A percentile compares a stretch with the other conserved stretches of the same genome.
phyloP scores from a whole-genome alignment of 64 coral and sea anemone genomes.

The Pocillopora verrucosa region DNA sequence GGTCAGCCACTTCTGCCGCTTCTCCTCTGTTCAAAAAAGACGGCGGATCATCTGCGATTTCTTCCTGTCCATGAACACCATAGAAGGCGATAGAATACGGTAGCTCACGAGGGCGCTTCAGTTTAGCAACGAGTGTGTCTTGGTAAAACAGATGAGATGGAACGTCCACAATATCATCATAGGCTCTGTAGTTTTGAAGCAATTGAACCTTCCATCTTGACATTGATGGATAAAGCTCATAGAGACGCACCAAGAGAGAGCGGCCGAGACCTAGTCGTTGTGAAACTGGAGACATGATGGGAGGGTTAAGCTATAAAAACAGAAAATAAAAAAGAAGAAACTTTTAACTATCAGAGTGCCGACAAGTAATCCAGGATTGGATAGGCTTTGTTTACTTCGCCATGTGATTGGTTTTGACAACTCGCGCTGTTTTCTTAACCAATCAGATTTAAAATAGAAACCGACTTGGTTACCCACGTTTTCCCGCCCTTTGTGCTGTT shows the following conservation, averaged over 20 bases:
- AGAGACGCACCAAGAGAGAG: conserved; percentile 74
- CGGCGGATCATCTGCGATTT: conserved; percentile 66
- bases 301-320: conserved; percentile 67
- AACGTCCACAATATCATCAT: conserved; percentile 89
- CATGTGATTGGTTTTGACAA: too few species aligned
- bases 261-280: conserved; percentile 66
- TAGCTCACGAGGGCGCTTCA: conserved; percentile 49
- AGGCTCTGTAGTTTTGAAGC: conserved; percentile 85
- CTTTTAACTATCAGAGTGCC: too few species aligned
- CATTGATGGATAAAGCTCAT: conserved; percentile 50
- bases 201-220: conserved; percentile 69
- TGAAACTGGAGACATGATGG: conserved; percentile 56
- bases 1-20: conserved; percentile 69
- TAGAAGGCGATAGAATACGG: conserved; percentile 75
- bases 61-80: conserved; percentile 79
- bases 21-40: conserved; percentile 89
- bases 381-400: too few species aligned
- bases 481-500: too few species aligned
- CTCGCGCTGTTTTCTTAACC: too few species aligned
- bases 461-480: too few species aligned
- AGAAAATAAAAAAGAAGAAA: not conserved
- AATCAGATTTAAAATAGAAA: too few species aligned
- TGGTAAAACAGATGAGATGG: conserved; percentile 92
- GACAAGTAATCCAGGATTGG: too few species aligned
- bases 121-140: conserved; percentile 65